Evolutionary conservation across 2,888 invertebrate species (phyloP).

Genomic region (Acrobeloides nanus): DNA sequence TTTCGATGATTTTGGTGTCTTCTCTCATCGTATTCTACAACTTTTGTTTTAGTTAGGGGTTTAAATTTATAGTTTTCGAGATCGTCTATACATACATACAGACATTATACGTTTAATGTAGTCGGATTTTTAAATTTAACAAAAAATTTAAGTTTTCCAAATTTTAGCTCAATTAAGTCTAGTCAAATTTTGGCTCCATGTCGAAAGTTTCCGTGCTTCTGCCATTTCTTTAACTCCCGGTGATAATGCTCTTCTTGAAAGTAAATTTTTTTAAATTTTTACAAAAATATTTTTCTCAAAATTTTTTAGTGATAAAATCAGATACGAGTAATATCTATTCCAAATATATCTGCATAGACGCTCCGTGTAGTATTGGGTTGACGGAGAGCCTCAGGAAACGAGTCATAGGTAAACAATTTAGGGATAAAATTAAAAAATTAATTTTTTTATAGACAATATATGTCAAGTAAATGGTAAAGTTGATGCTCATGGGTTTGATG

Average conservation of each 20-base stretch:
- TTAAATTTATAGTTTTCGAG: no score
- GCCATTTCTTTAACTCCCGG: no score
- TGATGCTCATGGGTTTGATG: slow-evolving; percentile 8
- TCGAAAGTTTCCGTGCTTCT: slow-evolving; percentile 57
- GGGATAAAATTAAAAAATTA: slow-evolving; percentile 3
- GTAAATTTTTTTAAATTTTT: background rate
- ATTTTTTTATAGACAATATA: slow-evolving; percentile 2
- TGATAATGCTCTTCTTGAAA: no score
- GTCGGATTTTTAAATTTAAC: no score
- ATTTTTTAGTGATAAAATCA: slow-evolving; percentile 54
- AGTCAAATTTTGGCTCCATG: slow-evolving; percentile 59
- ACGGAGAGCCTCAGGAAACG: no score
- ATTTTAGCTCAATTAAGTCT: slow-evolving; percentile 47
- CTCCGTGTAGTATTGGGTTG: slow-evolving; percentile 57
- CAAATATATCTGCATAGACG: slow-evolving; percentile 70
- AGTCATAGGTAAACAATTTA: no score
- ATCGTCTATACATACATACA: no score
- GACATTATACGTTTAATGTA: no score
- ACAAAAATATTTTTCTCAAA: background rate
- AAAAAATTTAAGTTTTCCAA: no score
- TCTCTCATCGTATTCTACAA: no score
- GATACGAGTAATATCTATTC: slow-evolving; percentile 69
- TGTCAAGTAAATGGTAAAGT: slow-evolving; percentile 8
- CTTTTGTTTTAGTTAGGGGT: no score
- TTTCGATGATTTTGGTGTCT: no score